Evolutionary conservation across 2,113 vertebrate species (phyloP).

Genomic region (Chloropsis hardwickii): DNA sequence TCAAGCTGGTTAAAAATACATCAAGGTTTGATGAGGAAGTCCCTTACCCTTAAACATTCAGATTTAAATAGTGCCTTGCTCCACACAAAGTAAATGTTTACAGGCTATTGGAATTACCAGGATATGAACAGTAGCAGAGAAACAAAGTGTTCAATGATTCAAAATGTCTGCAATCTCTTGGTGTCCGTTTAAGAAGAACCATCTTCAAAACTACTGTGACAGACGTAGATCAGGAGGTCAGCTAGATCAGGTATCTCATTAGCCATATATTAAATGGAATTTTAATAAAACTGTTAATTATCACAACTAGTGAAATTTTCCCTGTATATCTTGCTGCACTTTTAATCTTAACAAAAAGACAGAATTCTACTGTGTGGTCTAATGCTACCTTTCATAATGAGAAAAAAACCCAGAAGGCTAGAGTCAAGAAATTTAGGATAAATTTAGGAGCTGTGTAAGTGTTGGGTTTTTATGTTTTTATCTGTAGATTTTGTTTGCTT

Average conservation of each 20-base stretch:
- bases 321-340: neutral
- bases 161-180: neutral
- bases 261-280: neutral
- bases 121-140: neutral
- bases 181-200: neutral
- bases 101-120: neutral
- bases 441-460: neutral
- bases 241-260: neutral
- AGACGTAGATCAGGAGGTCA: neutral
- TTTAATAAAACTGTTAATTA: neutral
- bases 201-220: neutral
- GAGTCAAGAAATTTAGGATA: neutral
- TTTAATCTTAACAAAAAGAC: neutral
- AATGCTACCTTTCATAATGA: neutral
- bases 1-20: neutral
- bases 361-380: neutral
- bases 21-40: neutral
- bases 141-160: neutral
- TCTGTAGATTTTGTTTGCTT: neutral
- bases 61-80: neutral
- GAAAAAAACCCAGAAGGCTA: neutral
- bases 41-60: neutral
- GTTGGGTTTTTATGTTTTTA: neutral
- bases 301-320: neutral
- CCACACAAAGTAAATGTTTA: neutral